A percentile compares a stretch with the other conserved stretches of the same genome.
Conservation (phyloP, 2,888 invertebrate species). For the Sesia bembeciformis region DNA sequence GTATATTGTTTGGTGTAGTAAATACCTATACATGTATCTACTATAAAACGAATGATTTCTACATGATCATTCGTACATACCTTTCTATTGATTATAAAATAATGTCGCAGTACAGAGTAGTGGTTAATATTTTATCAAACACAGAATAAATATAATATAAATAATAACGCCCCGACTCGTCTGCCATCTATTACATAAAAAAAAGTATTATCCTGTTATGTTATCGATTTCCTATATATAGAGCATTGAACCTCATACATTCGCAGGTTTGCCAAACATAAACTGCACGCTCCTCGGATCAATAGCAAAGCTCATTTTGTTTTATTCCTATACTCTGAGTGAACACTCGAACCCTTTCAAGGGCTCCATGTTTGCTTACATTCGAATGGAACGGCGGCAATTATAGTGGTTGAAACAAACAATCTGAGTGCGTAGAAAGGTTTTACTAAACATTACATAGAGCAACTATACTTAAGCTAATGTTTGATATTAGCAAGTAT, state of each 20-base stretch:
- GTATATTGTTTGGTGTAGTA: too few relatives aligned
- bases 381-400: constrained; percentile 28
- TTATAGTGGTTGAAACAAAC: constrained; percentile 43
- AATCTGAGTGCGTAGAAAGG: constrained; percentile 27
- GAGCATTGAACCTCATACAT: constrained; percentile 20
- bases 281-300: constrained; percentile 47
- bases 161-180: too few relatives aligned
- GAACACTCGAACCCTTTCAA: constrained; percentile 56
- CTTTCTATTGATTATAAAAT: too few relatives aligned
- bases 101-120: too few relatives aligned
- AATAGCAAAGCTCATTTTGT: constrained; percentile 60
- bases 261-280: constrained; percentile 36
- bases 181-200: too few relatives aligned
- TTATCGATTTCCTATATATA: too few relatives aligned
- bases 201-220: too few relatives aligned
- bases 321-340: constrained; percentile 51
- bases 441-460: constrained; percentile 15
- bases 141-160: too few relatives aligned
- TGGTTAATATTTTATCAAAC: too few relatives aligned
- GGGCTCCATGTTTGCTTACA: constrained; percentile 44
- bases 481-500: not conserved
- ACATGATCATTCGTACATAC: too few relatives aligned
- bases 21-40: too few relatives aligned
- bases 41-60: too few relatives aligned
- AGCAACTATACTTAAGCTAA: constrained; percentile 6